Evolutionary conservation across 2,113 vertebrate species (phyloP).

Genomic region (Pelusios castaneus): DNA sequence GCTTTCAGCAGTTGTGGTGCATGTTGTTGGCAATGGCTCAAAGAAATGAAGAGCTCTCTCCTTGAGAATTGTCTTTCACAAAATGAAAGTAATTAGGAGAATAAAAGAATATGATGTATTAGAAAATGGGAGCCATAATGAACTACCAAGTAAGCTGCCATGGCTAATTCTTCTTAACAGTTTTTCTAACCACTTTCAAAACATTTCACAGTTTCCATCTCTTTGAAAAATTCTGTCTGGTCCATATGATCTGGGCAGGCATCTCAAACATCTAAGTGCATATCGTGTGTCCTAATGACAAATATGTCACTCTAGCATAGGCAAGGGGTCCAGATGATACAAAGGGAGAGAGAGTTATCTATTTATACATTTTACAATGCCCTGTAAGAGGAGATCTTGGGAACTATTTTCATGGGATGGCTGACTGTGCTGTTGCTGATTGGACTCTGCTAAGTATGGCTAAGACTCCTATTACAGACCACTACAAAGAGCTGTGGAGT

Average conservation of each 20-base stretch:
- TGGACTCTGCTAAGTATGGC: slow-evolving; percentile 61
- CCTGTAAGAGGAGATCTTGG: slow-evolving; percentile 82
- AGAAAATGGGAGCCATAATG: slow-evolving; percentile 70
- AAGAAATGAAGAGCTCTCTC: slow-evolving; percentile 62
- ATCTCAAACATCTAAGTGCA: slow-evolving; percentile 67
- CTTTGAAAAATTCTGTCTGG: slow-evolving; percentile 24
- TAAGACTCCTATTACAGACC: slow-evolving; percentile 72
- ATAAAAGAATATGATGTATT: slow-evolving; percentile 69
- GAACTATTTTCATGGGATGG: slow-evolving; percentile 77
- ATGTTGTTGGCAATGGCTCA: slow-evolving; percentile 72
- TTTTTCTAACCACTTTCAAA: slow-evolving; percentile 42
- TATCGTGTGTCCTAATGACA: slow-evolving; percentile 75
- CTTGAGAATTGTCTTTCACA: slow-evolving; percentile 75
- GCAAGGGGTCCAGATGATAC: slow-evolving; percentile 56
- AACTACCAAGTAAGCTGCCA: slow-evolving; percentile 64
- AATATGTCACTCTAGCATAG: slow-evolving; percentile 68
- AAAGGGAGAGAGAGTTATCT: slow-evolving; percentile 71
- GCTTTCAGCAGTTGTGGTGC: slow-evolving; percentile 65
- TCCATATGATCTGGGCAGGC: slow-evolving; percentile 69
- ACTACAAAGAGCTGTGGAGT: slow-evolving; percentile 71
- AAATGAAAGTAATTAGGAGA: slow-evolving; percentile 64
- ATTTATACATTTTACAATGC: slow-evolving; percentile 74
- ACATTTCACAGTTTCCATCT: slow-evolving; percentile 47
- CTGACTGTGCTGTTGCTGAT: slow-evolving; percentile 71
- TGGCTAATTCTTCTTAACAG: slow-evolving; percentile 63